These are phyloP conservation scores for Drosophila diplacantha DNA, from an alignment of 2,888 invertebrate species.

Conservation along the genomic window DNA sequence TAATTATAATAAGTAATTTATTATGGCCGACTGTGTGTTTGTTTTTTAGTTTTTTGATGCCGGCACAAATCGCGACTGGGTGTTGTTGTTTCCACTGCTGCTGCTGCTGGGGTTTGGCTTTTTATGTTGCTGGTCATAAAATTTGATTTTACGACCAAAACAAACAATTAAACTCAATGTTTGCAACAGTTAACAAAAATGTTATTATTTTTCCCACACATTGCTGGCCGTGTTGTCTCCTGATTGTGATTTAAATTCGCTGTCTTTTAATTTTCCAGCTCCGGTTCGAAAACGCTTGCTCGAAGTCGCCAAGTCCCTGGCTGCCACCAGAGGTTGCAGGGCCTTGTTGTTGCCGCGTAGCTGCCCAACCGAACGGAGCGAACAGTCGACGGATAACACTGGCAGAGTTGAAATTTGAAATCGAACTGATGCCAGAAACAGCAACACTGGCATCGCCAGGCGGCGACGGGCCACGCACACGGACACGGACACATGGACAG, in stretches of 20 bases:
- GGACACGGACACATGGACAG: background rate
- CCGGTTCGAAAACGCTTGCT: slow-evolving; percentile 9
- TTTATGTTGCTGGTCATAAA: slow-evolving; percentile 73
- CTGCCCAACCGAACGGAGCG: slow-evolving; percentile 11
- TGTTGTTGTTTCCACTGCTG: slow-evolving; percentile 42
- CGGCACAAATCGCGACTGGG: slow-evolving; percentile 60
- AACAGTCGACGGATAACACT: slow-evolving; percentile 9
- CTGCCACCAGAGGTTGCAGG: slow-evolving; percentile 5
- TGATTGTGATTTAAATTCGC: slow-evolving; percentile 17
- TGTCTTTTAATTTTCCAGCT: slow-evolving; percentile 4
- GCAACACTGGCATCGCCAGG: slow-evolving; percentile 11
- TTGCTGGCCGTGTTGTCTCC: slow-evolving; percentile 26
- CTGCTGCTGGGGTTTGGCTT: slow-evolving; percentile 49
- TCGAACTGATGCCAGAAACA: slow-evolving; percentile 6
- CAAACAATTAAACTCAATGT: slow-evolving; percentile 75
- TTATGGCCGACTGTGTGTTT: slow-evolving; percentile 28
- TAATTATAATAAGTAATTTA: slow-evolving; percentile 35
- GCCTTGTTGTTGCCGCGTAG: slow-evolving; percentile 12
- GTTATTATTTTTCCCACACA: slow-evolving; percentile 43
- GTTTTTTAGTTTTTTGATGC: slow-evolving; percentile 44
- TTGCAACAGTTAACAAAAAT: slow-evolving; percentile 68
- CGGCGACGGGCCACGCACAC: slow-evolving; percentile 4
- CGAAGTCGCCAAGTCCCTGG: slow-evolving; percentile 28
- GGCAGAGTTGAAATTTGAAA: slow-evolving; percentile 8
- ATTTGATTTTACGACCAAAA: slow-evolving; percentile 77